phyloP scores from a whole-genome alignment of 2,113 vertebrate species.

The Podarcis raffonei region DNA sequence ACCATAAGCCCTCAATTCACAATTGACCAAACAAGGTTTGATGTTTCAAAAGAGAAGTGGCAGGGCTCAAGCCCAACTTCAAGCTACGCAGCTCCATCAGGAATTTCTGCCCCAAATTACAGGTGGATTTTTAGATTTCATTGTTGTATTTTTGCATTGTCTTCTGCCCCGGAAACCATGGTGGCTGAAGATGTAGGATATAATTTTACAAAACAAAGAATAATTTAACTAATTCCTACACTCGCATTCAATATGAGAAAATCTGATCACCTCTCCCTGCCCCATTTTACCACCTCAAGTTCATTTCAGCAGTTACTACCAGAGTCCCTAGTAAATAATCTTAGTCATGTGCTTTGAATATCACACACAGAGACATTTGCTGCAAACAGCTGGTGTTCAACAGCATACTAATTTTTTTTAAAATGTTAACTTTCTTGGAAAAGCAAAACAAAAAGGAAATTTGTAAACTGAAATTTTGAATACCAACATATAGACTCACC shows the following conservation, averaged over 20 bases:
- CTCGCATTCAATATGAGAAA: not conserved
- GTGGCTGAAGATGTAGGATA: not conserved
- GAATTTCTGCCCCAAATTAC: not conserved
- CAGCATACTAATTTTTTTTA: not conserved
- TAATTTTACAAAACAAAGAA: not conserved
- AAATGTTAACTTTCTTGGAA: not conserved
- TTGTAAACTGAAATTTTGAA: not conserved
- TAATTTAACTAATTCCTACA: not conserved
- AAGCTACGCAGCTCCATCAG: not conserved
- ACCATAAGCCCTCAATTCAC: not conserved
- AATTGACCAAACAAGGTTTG: not conserved
- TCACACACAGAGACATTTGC: rapidly evolving
- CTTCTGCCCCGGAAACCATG: too few relatives aligned
- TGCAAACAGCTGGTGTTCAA: too few relatives aligned
- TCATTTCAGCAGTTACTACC: not conserved
- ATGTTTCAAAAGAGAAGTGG: not conserved
- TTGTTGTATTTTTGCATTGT: not conserved
- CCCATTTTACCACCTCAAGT: not conserved
- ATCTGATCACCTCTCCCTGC: not conserved
- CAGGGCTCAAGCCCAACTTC: too few relatives aligned
- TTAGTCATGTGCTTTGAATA: too few relatives aligned
- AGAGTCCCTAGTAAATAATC: too few relatives aligned
- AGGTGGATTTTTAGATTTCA: not conserved
- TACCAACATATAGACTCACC: not conserved
- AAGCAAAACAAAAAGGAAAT: not conserved